Base-by-base conservation (phyloP, 1,140 invertebrate species). In the Oreohelix idahoensis region DNA sequence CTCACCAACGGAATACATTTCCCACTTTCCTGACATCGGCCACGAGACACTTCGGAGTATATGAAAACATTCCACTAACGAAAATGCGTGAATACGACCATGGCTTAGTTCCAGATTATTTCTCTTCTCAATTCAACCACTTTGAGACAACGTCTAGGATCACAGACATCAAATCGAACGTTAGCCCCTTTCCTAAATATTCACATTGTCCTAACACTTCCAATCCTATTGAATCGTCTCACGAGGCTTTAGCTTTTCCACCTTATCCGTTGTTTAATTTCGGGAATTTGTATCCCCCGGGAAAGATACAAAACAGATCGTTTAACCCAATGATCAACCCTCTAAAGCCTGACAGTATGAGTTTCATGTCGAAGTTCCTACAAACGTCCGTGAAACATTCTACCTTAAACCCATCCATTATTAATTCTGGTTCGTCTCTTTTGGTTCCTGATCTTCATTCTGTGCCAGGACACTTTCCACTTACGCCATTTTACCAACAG, bases 61-160 rank as follows among this genome's bases (percentile, higher is more conserved):
- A 89, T 73, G 90, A 90, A 36, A 89, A 87, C 63, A 75, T 88
- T 4, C 71, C 89, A 20, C 69, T 88, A 69, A 90, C 88, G 83
- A 89, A 89, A 79, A 88, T 91, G 88, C 87, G 84, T 42, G 89
- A 90, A 82, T 88, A 80, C 66, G 82, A 86, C 20, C 84, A 87
- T 58, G 84, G 85, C 49, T 63, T 84, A 1, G 39, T 17, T 69
- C 38, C 53, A 49, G 36, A n/a, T 15, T 36, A 29, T 83, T 26
- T 77, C 69, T 29, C 13, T 26, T 29, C 35, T 26, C 81, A 36
- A 26, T 36, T 32, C 23, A 38, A 49, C 51, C 15, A 23, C 4
- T 4, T 23, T 17, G 51, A 58, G 51, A 4, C 15, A 23, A 80
- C 51, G 49, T 79, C 76, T 69, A 76, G 5, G 70, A 83, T 78